Conservation (phyloP, 2,888 invertebrate genomes). For the Eretmocerus hayati region DNA sequence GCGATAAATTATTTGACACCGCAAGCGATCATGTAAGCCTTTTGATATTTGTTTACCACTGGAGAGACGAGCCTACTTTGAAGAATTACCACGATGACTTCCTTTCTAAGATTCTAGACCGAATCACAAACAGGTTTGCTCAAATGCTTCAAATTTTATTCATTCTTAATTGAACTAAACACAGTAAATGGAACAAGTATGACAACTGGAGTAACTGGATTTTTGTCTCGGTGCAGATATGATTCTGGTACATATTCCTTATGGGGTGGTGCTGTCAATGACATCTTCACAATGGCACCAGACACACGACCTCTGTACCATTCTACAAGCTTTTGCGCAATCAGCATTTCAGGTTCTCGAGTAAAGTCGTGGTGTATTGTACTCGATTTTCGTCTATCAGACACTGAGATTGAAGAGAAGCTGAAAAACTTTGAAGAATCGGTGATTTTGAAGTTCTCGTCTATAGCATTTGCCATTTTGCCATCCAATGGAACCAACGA, state of each 20-base stretch:
- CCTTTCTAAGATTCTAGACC: constrained; percentile 6
- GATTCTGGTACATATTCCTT: constrained; percentile 8
- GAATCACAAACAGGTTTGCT: constrained; percentile 11
- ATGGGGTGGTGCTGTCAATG: constrained; percentile 16
- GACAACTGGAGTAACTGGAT: no score
- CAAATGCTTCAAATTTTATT: no score
- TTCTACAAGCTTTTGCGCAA: constrained; percentile 11
- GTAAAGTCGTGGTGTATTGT: constrained; percentile 16
- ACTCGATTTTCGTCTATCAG: constrained; percentile 1
- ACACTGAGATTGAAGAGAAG: constrained; percentile 5
- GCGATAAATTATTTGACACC: constrained; percentile 3
- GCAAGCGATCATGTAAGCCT: constrained; percentile 1
- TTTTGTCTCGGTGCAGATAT: constrained; percentile 9
- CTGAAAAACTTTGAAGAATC: constrained; percentile 5
- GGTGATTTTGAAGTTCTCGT: constrained; percentile 2
- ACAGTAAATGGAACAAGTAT: no score
- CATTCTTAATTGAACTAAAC: no score
- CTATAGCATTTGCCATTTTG: constrained; percentile 10
- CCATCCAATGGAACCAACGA: not conserved
- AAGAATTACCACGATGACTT: constrained; percentile 8
- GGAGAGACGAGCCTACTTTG: constrained; percentile 9
- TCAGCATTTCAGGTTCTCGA: constrained; percentile 10
- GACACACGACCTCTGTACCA: not conserved
- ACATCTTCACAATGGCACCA: constrained; percentile 8
- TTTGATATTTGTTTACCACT: constrained; percentile 18